These are phyloP conservation scores for Morelia viridis DNA, from an alignment of 2,797 vertebrate species.

Conservation along the genomic window DNA sequence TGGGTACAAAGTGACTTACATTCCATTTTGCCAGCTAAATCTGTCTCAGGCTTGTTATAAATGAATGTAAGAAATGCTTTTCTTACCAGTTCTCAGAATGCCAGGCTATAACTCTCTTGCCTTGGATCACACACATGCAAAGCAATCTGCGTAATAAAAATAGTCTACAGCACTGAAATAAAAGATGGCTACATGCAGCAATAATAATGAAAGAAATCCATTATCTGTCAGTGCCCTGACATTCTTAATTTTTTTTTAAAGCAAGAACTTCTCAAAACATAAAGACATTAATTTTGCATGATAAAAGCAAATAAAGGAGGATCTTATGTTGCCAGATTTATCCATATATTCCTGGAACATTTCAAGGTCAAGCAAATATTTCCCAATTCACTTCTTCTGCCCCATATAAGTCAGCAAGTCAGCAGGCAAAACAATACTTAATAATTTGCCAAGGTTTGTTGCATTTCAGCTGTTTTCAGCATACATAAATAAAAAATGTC, in stretches of 20 bases:
- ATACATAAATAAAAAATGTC: constrained; percentile 42
- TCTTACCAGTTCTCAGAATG: constrained; percentile 59
- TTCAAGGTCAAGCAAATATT: constrained; percentile 48
- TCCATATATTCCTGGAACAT: constrained; percentile 26
- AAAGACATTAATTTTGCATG: constrained; percentile 56
- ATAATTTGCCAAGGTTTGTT: not conserved
- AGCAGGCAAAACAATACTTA: constrained; percentile 38
- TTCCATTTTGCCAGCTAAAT: constrained; percentile 39
- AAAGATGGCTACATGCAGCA: constrained; percentile 52
- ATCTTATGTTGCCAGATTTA: constrained; percentile 21
- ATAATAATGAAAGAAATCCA: constrained; percentile 69
- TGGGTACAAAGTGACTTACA: constrained; percentile 19
- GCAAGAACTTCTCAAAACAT: constrained; percentile 52
- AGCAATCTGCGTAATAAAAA: constrained; percentile 62
- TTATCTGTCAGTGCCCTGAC: constrained; percentile 66
- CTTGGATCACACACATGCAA: constrained; percentile 48
- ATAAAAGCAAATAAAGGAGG: constrained; percentile 40
- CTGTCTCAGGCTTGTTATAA: constrained; percentile 65
- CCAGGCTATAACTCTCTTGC: constrained; percentile 58
- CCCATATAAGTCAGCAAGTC: constrained; percentile 20
- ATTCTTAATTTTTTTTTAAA: constrained; percentile 49
- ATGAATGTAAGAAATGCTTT: constrained; percentile 64
- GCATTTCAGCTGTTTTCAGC: constrained; percentile 40
- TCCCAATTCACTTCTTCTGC: constrained; percentile 50
- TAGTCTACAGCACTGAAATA: constrained; percentile 66